Conservation (phyloP, 1,140 invertebrate genomes). For the Battus philenor region DNA sequence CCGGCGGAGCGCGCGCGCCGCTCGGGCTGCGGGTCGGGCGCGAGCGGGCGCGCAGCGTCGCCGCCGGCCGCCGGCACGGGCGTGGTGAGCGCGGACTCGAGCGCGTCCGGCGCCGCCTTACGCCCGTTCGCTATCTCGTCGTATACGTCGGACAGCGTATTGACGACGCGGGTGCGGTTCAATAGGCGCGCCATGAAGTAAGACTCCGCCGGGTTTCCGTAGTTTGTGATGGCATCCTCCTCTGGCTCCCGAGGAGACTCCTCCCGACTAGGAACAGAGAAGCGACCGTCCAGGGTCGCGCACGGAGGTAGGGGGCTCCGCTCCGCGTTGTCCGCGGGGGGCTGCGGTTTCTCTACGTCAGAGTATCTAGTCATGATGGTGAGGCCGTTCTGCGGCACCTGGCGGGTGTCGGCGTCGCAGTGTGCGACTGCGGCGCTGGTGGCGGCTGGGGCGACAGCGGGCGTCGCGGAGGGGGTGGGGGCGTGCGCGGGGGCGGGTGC, state of each 20-base stretch:
- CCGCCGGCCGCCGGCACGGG: constrained; percentile 23
- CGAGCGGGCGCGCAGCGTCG: constrained; percentile 16
- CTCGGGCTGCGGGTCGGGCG: constrained; percentile 18
- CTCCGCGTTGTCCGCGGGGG: constrained; percentile 24
- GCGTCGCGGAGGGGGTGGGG: constrained; percentile 18
- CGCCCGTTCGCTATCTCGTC: constrained; percentile 46
- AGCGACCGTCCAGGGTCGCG: constrained; percentile 47
- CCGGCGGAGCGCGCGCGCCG: constrained; percentile 13
- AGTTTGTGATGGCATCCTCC: constrained; percentile 54
- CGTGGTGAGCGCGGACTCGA: constrained; percentile 31
- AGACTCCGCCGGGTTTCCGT: constrained; percentile 70
- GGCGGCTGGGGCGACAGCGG: constrained; percentile 19
- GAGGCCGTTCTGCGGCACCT: constrained; percentile 56
- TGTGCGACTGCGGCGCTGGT: constrained; percentile 19
- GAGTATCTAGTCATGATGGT: constrained; percentile 68
- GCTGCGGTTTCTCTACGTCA: constrained; percentile 38
- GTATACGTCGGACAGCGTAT: constrained; percentile 57
- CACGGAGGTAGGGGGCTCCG: constrained; percentile 44
- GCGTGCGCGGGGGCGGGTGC: constrained; percentile 20
- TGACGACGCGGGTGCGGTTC: constrained; percentile 53
- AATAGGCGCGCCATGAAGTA: constrained; percentile 67
- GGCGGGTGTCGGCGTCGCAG: constrained; percentile 20
- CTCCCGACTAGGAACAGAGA: constrained; percentile 34
- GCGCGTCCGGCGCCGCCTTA: constrained; percentile 21
- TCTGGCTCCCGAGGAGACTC: constrained; percentile 26